Conservation (phyloP, 2,888 invertebrate species). For the Lathronympha strigana region DNA sequence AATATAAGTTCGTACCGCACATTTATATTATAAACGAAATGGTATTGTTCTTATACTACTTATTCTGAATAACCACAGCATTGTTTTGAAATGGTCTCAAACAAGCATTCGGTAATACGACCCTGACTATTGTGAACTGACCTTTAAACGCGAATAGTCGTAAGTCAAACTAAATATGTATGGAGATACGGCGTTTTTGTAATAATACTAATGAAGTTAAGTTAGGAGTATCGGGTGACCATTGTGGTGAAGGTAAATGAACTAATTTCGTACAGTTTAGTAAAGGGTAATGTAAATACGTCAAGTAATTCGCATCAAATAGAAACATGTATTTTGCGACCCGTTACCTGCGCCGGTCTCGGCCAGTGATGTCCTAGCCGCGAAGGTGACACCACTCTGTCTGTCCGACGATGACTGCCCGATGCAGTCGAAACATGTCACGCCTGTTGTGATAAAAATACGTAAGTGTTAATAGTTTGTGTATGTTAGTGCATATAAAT, state of each 20-base stretch:
- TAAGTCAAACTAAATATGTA: neutral
- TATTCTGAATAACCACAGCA: neutral
- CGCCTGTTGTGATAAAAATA: too few species aligned
- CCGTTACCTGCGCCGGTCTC: too few species aligned
- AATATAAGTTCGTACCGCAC: neutral
- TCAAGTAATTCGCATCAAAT: too few species aligned
- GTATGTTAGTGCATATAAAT: too few species aligned
- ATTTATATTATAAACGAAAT: neutral
- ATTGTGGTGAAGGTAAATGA: constrained; percentile 5
- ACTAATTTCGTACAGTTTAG: constrained; percentile 8
- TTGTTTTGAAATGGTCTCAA: constrained; percentile 3
- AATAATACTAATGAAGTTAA: too few species aligned
- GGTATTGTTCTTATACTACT: constrained; percentile 7
- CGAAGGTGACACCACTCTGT: too few species aligned
- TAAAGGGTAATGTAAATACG: neutral
- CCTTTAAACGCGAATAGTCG: neutral
- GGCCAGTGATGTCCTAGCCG: too few species aligned
- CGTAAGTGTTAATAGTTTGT: too few species aligned
- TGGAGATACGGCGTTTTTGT: neutral
- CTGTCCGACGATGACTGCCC: too few species aligned
- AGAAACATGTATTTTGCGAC: too few species aligned
- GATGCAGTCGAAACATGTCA: too few species aligned
- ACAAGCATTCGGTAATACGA: constrained; percentile 5
- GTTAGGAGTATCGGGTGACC: constrained; percentile 3
- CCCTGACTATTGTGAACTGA: neutral